These are phyloP conservation scores for Coendou prehensilis DNA, from an alignment of 2,797 vertebrate species.

Conservation along the genomic window DNA sequence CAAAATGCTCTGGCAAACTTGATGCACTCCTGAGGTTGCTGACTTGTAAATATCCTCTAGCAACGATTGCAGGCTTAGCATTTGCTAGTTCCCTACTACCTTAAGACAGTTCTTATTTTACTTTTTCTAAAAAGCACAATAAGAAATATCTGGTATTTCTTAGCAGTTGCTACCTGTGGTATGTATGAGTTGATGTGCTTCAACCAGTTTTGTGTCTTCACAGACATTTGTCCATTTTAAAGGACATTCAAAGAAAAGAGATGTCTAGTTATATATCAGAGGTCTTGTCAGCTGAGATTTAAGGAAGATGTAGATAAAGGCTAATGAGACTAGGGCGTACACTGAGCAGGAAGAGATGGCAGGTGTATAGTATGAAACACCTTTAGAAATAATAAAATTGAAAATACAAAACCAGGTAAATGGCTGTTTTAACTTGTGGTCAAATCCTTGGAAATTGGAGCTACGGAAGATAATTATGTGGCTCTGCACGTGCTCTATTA, in stretches of 20 bases:
- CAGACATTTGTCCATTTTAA: not conserved
- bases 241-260: not conserved
- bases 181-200: not conserved
- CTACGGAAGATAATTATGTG: not conserved
- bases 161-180: conserved; percentile 1
- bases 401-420: conserved; percentile 20
- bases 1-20: not conserved
- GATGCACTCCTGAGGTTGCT: not conserved
- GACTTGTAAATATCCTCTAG: not conserved
- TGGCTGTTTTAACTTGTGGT: conserved; percentile 39
- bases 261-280: not conserved
- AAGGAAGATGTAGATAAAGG: not conserved
- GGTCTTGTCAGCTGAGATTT: conserved; percentile 55
- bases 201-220: conserved; percentile 23
- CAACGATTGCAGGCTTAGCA: not conserved
- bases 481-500: not conserved
- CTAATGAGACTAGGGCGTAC: not conserved
- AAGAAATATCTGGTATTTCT: conserved; percentile 34
- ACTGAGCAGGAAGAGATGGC: not conserved
- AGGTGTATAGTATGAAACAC: not conserved
- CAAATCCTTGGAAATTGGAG: conserved; percentile 43
- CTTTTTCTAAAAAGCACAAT: conserved; percentile 32
- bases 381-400: conserved; percentile 41
- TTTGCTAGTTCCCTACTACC: not conserved
- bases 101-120: not conserved